Evolutionary conservation across 2,113 vertebrate species (phyloP).

Genomic region (Leuciscus idus): DNA sequence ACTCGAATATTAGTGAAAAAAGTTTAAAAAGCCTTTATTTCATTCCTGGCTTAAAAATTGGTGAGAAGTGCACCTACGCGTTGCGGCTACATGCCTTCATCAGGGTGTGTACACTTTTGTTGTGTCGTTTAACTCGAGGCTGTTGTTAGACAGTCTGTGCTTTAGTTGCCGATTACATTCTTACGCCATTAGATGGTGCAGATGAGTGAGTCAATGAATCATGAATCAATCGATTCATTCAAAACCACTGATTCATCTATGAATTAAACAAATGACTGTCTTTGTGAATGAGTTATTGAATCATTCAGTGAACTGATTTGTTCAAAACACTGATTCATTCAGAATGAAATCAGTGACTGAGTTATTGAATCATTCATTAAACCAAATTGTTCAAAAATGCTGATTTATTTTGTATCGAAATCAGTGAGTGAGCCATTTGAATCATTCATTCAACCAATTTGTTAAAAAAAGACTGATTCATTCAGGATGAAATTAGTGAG

Average conservation of each 20-base stretch:
- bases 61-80: no score
- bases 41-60: no score
- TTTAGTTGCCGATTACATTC: neutral
- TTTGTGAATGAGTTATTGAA: neutral
- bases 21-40: no score
- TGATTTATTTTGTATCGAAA: neutral
- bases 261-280: no score
- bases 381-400: neutral
- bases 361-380: neutral
- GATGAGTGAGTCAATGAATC: neutral
- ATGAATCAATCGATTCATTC: neutral
- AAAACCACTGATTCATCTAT: neutral
- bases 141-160: no score
- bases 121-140: neutral
- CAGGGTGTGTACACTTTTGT: neutral
- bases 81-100: no score
- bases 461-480: no score
- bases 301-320: neutral
- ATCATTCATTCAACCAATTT: neutral
- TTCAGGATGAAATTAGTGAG: no score
- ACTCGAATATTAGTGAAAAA: no score
- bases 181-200: neutral
- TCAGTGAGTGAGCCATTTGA: neutral
- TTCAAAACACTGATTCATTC: neutral
- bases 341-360: no score